Evolutionary conservation across 2,113 vertebrate species (phyloP), one percentile per base, ranked within the genome.

Genomic region (Pygoscelis antarcticus): DNA sequence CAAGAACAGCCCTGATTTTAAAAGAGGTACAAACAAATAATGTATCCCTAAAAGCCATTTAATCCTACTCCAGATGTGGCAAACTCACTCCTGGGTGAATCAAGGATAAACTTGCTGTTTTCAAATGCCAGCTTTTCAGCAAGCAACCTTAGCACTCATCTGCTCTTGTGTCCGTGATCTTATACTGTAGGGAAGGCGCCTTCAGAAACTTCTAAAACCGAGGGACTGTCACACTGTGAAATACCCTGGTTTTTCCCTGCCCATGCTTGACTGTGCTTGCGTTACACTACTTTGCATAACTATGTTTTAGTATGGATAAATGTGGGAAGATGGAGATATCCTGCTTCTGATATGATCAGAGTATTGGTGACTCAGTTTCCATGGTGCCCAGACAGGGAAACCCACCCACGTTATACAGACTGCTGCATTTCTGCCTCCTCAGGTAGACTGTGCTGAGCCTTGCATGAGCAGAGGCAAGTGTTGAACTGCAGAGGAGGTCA

Each of bases 211-310:
- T 57, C 58, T 29, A 4, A 20, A 49, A 25, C 68, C 34, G 20
- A 83, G 64, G 62, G 68, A 46, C 52, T 86, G 55, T 25, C 49
- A 60, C 5, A 7, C 49, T 29, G n/a, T 15, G 55, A 55, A 91
- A 71, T 27, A 76, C 71, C 81, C 81, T 18, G 47, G 22, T 7
- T 87, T 72, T 78, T 46, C 66, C 84, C 87, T 82, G 57, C 69
- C 69, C n/a, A 27, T 57, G 9, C 81, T 40, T 75, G 72, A 18
- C 69, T 34, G 51, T 47, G 57, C 61, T 57, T 64, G 32, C 55
- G n/a, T 91, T 71, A 6, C 1, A 1, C 89, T 94, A 93, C 69
- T 96, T 96, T 95, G 96, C 94, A 84, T 75, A 91, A 23, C 76
- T 15, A 23, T 49, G 64, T 64, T 62, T 46, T 5, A 44, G 57